Conservation (phyloP, 2,888 invertebrate genomes). For the Melanargia galathea region DNA sequence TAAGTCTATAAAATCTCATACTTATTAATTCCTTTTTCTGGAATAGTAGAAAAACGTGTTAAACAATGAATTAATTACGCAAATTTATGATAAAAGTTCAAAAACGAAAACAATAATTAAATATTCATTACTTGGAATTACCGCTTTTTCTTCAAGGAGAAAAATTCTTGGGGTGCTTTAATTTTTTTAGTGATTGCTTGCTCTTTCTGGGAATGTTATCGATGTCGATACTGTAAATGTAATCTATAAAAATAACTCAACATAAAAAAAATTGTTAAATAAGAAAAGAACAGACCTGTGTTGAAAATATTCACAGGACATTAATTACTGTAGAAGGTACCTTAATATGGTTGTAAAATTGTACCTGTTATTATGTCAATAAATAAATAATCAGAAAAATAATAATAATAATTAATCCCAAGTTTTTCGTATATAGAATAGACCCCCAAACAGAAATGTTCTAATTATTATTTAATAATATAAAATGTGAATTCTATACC, state of each 20-base stretch:
- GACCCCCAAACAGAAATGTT: too few species aligned
- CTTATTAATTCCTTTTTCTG: slow-evolving; percentile 39
- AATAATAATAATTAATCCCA: too few species aligned
- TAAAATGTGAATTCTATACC: too few species aligned
- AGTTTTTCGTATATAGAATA: too few species aligned
- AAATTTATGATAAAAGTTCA: slow-evolving; percentile 61
- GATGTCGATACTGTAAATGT: slow-evolving; percentile 25
- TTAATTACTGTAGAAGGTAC: too few species aligned
- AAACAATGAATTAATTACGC: slow-evolving; percentile 67
- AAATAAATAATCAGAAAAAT: too few species aligned
- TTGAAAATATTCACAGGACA: too few species aligned
- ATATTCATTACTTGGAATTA: slow-evolving; percentile 74
- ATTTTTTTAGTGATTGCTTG: slow-evolving; percentile 43
- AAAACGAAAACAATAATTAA: slow-evolving; percentile 70
- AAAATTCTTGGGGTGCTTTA: slow-evolving; percentile 50
- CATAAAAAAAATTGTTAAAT: too few species aligned
- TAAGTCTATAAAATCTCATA: slow-evolving; percentile 14
- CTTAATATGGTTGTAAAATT: too few species aligned
- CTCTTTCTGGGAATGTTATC: not conserved
- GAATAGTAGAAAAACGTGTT: slow-evolving; percentile 63
- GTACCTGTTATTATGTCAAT: too few species aligned
- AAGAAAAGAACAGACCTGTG: too few species aligned
- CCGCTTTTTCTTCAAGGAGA: slow-evolving; percentile 55
- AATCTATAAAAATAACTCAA: too few species aligned
- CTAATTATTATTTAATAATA: not conserved